Conservation (phyloP, 1,140 invertebrate species). For the Cotesia typhae region DNA sequence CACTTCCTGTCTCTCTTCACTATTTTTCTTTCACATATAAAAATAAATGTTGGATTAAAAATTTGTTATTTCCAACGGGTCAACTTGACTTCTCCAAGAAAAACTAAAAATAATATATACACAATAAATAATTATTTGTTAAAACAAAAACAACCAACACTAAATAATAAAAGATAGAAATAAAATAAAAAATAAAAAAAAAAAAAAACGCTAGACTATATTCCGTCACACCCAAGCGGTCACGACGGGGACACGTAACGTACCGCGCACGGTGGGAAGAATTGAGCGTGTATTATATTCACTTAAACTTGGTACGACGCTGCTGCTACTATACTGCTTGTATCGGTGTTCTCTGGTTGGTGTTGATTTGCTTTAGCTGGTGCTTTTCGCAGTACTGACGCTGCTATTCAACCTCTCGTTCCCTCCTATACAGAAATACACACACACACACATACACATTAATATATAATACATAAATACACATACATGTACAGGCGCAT, state of each 20-base stretch:
- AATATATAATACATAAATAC: no score
- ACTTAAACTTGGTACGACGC: conserved; percentile 1
- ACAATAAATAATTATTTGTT: neutral
- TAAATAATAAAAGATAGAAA: neutral
- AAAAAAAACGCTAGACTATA: conserved; percentile 8
- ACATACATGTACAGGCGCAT: no score
- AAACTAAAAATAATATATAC: neutral
- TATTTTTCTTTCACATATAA: no score
- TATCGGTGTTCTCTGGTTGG: no score
- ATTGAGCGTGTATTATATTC: conserved; percentile 16
- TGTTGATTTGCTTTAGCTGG: neutral
- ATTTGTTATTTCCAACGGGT: neutral
- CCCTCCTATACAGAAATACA: neutral
- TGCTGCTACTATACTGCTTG: neutral
- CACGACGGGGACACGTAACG: conserved; percentile 21
- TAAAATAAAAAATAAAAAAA: conserved; percentile 11
- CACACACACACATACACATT: neutral
- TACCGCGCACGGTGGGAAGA: neutral
- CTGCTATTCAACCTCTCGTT: neutral
- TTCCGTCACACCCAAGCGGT: conserved; percentile 32
- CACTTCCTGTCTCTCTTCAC: conserved; percentile 15
- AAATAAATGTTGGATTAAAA: no score
- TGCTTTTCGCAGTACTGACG: conserved; percentile 27
- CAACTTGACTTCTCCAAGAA: neutral
- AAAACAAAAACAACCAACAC: neutral